Percentiles rank a stretch among this genome's conserved stretches.
phyloP scores from a whole-genome alignment of 1,140 invertebrate genomes.

The Amphibalanus amphitrite region DNA sequence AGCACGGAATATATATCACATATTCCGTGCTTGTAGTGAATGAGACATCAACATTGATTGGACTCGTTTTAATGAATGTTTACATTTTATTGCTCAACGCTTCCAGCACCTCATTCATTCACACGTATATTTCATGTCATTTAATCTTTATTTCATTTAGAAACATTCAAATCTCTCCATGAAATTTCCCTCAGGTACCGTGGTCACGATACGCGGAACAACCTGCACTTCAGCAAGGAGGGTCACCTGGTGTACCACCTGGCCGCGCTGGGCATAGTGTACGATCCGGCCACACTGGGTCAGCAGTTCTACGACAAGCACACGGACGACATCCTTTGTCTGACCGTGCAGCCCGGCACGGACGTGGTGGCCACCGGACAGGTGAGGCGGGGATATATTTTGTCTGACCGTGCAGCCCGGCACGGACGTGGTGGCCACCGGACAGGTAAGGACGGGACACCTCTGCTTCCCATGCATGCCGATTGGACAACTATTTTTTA shows the following conservation, averaged over 20 bases:
- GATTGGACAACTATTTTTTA: too few species aligned
- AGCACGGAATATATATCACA: too few species aligned
- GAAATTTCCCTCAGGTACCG: slow-evolving; percentile 9
- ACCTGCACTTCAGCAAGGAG: slow-evolving; percentile 14
- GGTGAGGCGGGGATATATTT: slow-evolving; percentile 14
- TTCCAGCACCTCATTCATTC: too few species aligned
- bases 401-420: slow-evolving; percentile 16
- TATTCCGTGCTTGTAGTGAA: too few species aligned
- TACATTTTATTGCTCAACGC: too few species aligned
- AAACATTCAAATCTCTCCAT: too few species aligned
- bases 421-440: slow-evolving; percentile 2
- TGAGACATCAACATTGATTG: too few species aligned
- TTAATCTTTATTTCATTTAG: too few species aligned
- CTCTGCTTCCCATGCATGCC: too few species aligned
- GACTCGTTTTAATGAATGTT: too few species aligned
- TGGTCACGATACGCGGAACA: slow-evolving; percentile 14
- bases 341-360: slow-evolving; percentile 14
- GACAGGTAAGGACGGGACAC: too few species aligned
- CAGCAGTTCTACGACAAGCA: slow-evolving; percentile 16
- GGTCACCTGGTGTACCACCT: slow-evolving; percentile 15
- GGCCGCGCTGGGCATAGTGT: slow-evolving; percentile 14
- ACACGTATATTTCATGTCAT: too few species aligned
- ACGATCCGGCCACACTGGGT: slow-evolving; percentile 6
- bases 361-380: slow-evolving; percentile 15
- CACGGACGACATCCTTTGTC: slow-evolving; percentile 18